Evolutionary conservation across 2,888 invertebrate genomes (phyloP).

Genomic region (Drosophila stalkeri): DNA sequence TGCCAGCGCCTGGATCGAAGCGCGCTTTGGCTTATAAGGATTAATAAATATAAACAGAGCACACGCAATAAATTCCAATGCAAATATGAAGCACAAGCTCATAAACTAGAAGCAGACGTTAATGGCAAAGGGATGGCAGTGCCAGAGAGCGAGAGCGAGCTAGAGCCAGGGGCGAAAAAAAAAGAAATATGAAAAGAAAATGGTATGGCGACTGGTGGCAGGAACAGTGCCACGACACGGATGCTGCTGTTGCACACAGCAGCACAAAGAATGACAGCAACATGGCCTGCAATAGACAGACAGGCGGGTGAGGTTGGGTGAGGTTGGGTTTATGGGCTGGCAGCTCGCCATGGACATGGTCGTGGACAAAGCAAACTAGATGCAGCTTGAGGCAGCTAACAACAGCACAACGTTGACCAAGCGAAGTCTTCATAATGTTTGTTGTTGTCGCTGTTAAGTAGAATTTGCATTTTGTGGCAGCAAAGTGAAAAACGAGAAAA

Average conservation of each 20-base stretch:
- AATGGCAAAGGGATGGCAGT: slow-evolving; percentile 28
- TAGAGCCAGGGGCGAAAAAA: neutral
- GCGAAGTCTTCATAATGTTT: slow-evolving; percentile 28
- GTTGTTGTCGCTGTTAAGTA: slow-evolving; percentile 35
- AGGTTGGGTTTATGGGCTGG: neutral
- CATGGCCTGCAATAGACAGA: slow-evolving; percentile 48
- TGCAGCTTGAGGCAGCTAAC: slow-evolving; percentile 27
- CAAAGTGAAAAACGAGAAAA: slow-evolving; percentile 58
- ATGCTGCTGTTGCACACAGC: slow-evolving; percentile 33
- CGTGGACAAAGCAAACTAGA: slow-evolving; percentile 22
- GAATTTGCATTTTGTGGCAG: slow-evolving; percentile 57
- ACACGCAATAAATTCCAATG: slow-evolving; percentile 45
- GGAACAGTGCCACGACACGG: slow-evolving; percentile 18
- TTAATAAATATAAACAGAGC: slow-evolving; percentile 35
- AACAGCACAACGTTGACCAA: slow-evolving; percentile 30
- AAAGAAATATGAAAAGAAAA: neutral
- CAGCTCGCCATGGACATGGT: slow-evolving; percentile 2
- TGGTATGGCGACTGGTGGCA: slow-evolving; percentile 1
- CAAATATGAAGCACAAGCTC: slow-evolving; percentile 47
- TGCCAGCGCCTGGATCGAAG: neutral
- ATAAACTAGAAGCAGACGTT: slow-evolving; percentile 50
- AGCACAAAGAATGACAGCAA: slow-evolving; percentile 56
- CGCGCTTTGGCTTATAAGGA: neutral
- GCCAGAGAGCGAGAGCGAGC: neutral
- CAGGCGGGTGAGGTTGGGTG: neutral